Evolutionary conservation across 2,888 invertebrate species (phyloP).

Genomic region (Tinea trinotella): DNA sequence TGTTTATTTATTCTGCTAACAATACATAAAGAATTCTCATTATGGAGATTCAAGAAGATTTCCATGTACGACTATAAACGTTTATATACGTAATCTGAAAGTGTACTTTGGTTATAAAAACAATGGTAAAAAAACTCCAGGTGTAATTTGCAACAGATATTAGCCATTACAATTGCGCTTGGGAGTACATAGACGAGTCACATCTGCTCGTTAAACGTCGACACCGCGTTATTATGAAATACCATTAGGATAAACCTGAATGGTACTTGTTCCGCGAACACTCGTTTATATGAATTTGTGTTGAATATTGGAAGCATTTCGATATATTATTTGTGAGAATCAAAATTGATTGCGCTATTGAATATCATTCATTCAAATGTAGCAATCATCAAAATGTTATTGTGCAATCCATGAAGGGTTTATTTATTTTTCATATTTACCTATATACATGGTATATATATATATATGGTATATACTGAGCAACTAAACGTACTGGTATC

Average conservation of each 20-base stretch:
- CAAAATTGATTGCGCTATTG: conserved; percentile 6
- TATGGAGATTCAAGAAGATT: not conserved
- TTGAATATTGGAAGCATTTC: conserved; percentile 4
- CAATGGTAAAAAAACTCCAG: not conserved
- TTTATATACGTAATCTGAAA: conserved; percentile 3
- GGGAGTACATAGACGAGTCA: conserved; percentile 10
- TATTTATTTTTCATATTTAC: too few species aligned
- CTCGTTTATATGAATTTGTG: conserved; percentile 3
- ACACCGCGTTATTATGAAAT: not conserved
- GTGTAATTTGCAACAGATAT: conserved; percentile 6
- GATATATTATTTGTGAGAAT: not conserved
- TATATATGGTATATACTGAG: too few species aligned
- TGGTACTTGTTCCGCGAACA: not conserved
- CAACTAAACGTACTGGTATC: too few species aligned
- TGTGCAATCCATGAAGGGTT: too few species aligned
- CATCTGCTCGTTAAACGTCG: conserved; percentile 15
- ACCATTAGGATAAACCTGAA: conserved; percentile 10
- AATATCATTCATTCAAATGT: not conserved
- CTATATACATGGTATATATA: too few species aligned
- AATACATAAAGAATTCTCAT: too few species aligned
- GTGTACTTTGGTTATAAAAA: not conserved
- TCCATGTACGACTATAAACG: not conserved
- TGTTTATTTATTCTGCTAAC: too few species aligned
- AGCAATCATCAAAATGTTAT: not conserved
- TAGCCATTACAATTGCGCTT: conserved; percentile 2